phyloP scores from a whole-genome alignment of 2,888 invertebrate species.

The Escarpia spicata region DNA sequence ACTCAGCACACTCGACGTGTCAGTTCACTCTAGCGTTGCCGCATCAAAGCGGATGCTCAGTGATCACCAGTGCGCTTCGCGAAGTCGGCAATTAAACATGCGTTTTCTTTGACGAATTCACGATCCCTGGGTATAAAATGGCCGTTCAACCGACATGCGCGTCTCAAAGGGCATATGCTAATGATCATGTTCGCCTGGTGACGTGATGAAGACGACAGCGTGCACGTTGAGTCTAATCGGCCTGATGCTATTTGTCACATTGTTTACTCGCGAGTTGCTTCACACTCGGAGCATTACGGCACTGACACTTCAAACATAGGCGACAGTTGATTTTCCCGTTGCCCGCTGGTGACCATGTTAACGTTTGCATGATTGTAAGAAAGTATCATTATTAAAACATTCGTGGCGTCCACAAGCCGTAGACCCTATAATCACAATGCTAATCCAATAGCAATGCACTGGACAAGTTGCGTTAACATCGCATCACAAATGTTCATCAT shows the following conservation, averaged over 20 bases:
- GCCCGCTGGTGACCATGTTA: background rate
- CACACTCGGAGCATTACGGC: background rate
- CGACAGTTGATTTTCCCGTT: background rate
- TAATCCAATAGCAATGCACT: too few species aligned
- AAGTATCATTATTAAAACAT: too few species aligned
- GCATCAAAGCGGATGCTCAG: background rate
- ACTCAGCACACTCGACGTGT: background rate
- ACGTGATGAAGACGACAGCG: background rate
- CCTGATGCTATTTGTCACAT: background rate
- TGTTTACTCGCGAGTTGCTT: background rate
- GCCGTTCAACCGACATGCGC: background rate
- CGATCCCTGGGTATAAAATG: background rate
- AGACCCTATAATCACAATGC: too few species aligned
- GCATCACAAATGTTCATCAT: too few species aligned
- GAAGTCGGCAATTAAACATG: constrained; percentile 6
- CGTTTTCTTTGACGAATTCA: background rate
- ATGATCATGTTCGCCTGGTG: background rate
- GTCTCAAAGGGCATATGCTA: background rate
- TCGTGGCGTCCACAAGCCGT: too few species aligned
- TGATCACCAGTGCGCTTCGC: background rate
- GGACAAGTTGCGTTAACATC: too few species aligned
- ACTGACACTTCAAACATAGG: background rate
- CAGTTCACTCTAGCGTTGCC: background rate
- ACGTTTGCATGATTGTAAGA: too few species aligned
- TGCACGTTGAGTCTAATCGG: background rate